Evolutionary conservation across 2,888 invertebrate species (phyloP), one percentile per base, ranked within the genome.

Genomic region (Hirtodrosophila histrioides): DNA sequence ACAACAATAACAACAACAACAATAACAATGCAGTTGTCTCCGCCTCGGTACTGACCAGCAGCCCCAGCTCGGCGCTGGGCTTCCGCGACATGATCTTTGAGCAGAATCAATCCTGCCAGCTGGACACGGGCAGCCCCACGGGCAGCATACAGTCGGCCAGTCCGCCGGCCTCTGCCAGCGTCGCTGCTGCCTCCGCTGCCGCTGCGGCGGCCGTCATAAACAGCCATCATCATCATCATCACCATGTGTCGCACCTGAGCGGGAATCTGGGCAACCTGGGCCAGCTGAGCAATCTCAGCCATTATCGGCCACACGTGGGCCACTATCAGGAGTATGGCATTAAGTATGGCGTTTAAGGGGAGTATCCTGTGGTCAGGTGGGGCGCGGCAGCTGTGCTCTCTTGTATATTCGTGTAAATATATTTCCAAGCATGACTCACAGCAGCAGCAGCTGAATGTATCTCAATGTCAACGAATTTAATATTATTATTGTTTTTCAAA

Each of bases 291-390:
- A 92, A 91, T 70, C 88, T 92, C 58, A 90, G 91, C 24, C 92
- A 92, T 67, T 92, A 92, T 70, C 86, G 92, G 55, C 90, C 91
- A 31, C 91, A 91, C 62, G 90, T 91, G 48, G 90, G 90, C 1
- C 91, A 91, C 61, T 92, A 92, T 64, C 92, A 92, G 88, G 92
- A 92, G 74, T 92, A 92, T 63, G 92, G 92, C 69, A 91, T 92
- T 62, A 92, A 92, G 72, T 92, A 92, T 81, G 91, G 92, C 64
- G 92, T 91, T 68, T 92, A 90, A 88, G 24, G 10, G 37, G n/a
- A n/a, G 12, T 46, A 23, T 8, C 17, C 31, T 31, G 9, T 10
- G 10, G 33, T 11, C 11, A 0, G 10, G 23, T 35, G 45, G 45
- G 72, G 57, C 72, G 56, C 46, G 60, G 62, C 69, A 54, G 72